phyloP scores from a whole-genome alignment of 2,888 invertebrate species.

The Tetropium fuscum region DNA sequence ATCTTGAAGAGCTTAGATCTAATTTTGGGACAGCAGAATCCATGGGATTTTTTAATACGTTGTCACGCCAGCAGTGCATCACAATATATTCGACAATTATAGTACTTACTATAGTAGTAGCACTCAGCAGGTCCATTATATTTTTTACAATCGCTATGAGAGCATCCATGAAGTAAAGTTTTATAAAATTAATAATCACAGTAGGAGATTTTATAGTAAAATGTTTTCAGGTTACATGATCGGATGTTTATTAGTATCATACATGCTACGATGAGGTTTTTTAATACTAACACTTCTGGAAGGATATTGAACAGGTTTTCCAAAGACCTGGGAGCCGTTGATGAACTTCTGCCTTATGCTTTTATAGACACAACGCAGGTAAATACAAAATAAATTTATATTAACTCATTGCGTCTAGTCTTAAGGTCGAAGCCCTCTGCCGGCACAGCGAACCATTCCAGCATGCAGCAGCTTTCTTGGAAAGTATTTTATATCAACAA shows the following conservation, averaged over 20 bases:
- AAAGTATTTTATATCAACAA: no score
- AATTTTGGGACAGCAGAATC: constrained; percentile 34
- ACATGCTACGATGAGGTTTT: constrained; percentile 76
- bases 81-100: constrained; percentile 65
- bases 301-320: constrained; percentile 78
- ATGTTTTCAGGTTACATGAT: constrained; percentile 74
- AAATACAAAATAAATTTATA: no score
- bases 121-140: constrained; percentile 64
- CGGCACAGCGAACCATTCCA: no score
- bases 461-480: no score
- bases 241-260: constrained; percentile 80
- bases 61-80: constrained; percentile 58
- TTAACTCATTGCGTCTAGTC: no score
- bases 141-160: constrained; percentile 75
- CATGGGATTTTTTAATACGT: constrained; percentile 37
- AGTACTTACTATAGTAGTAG: constrained; percentile 61
- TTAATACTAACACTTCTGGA: constrained; percentile 80
- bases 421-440: no score
- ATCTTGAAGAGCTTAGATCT: constrained; percentile 49
- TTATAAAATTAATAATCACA: constrained; percentile 69
- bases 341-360: constrained; percentile 67
- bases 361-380: constrained; percentile 66
- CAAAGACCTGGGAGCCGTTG: constrained; percentile 74
- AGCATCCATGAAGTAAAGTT: constrained; percentile 70
- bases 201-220: background rate